phyloP scores from a whole-genome alignment of 2,888 invertebrate genomes.

The Lasiommata megera region DNA sequence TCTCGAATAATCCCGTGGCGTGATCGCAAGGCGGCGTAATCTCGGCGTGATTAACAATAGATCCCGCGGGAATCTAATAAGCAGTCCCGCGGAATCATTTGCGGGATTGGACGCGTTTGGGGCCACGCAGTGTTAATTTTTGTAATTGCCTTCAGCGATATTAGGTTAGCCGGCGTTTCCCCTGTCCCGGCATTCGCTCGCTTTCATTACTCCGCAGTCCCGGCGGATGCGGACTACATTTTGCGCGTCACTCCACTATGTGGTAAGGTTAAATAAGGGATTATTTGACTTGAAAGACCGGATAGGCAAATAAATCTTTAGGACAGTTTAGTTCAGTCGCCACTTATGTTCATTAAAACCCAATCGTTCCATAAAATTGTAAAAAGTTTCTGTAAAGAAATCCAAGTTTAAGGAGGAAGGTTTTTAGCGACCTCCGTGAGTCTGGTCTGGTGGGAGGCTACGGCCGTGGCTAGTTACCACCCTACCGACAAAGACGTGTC shows the following conservation, averaged over 20 bases:
- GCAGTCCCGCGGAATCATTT: conserved; percentile 52
- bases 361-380: no score
- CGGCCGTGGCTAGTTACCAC: no score
- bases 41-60: conserved; percentile 5
- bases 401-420: no score
- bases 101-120: conserved; percentile 50
- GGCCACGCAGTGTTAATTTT: conserved; percentile 56
- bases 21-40: not conserved
- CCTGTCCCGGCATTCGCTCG: conserved; percentile 21
- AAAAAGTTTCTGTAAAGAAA: no score
- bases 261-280: conserved; percentile 11
- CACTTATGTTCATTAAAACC: no score
- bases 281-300: conserved; percentile 11
- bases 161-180: conserved; percentile 32
- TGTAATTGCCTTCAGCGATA: conserved; percentile 53
- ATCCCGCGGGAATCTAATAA: conserved; percentile 50
- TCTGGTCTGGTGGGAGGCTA: no score
- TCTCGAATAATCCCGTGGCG: conserved; percentile 1
- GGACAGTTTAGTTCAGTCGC: no score
- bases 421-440: no score
- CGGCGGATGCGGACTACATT: conserved; percentile 26
- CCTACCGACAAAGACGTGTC: no score
- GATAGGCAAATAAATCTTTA: no score
- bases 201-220: conserved; percentile 24
- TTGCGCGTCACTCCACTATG: conserved; percentile 11